phyloP scores from a whole-genome alignment of 2,888 invertebrate genomes.

The Leucozona laternaria region DNA sequence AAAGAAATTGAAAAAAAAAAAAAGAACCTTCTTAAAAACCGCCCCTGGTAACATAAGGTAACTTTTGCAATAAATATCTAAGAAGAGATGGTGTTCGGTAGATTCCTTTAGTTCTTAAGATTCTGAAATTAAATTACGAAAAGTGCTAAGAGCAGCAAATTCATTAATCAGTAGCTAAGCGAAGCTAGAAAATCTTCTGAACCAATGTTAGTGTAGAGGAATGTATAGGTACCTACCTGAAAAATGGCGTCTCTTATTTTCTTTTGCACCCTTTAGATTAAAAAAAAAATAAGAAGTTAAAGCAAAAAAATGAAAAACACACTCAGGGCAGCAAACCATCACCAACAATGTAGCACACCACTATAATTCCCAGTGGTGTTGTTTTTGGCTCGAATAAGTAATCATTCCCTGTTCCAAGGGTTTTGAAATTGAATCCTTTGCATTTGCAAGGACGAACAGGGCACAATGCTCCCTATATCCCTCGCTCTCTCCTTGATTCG shows the following conservation, averaged over 20 bases:
- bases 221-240: neutral
- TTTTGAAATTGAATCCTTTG: constrained; percentile 58
- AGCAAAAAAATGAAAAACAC: constrained; percentile 11
- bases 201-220: neutral
- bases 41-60: constrained; percentile 25
- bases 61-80: constrained; percentile 20
- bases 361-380: constrained; percentile 20
- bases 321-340: constrained; percentile 20
- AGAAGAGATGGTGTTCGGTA: constrained; percentile 14
- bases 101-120: constrained; percentile 40
- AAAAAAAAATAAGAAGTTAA: neutral
- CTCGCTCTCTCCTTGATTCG: constrained; percentile 5
- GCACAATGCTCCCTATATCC: neutral
- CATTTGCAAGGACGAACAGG: neutral
- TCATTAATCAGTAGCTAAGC: constrained; percentile 67
- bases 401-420: constrained; percentile 38
- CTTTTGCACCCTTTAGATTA: constrained; percentile 36
- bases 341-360: constrained; percentile 8
- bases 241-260: constrained; percentile 25
- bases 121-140: constrained; percentile 57
- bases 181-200: constrained; percentile 42
- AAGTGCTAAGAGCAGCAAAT: constrained; percentile 54
- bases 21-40: constrained; percentile 11
- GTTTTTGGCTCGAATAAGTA: constrained; percentile 30
- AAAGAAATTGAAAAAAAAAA: neutral